A percentile compares a stretch with the other conserved stretches of the same genome.
phyloP scores from a whole-genome alignment of 35 echinoderm and acorn worm species.

The Lytechinus pictus region DNA sequence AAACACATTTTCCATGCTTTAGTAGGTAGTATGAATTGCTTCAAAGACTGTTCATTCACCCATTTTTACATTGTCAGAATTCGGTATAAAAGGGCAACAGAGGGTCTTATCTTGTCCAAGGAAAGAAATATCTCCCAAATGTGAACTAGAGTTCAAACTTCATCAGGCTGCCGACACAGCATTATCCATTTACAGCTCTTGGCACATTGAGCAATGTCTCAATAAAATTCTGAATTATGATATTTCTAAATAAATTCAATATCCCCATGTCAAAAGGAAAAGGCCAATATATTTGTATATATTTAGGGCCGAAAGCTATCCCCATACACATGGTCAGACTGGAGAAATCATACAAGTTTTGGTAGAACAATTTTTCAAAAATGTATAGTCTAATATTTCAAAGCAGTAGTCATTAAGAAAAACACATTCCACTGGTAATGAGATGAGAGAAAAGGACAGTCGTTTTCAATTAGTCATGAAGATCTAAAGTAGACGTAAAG shows the following conservation, averaged over 20 bases:
- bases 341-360: too few relatives aligned
- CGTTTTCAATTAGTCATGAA: too few relatives aligned
- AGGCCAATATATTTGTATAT: background rate
- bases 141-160: background rate
- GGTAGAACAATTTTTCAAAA: too few relatives aligned
- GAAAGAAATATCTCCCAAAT: conserved; percentile 5
- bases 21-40: background rate
- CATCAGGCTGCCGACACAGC: background rate
- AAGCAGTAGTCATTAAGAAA: too few relatives aligned
- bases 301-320: too few relatives aligned
- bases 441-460: too few relatives aligned
- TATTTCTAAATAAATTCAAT: background rate
- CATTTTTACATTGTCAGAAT: background rate
- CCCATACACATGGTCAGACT: too few relatives aligned
- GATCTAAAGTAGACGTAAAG: too few relatives aligned
- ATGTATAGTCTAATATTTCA: too few relatives aligned
- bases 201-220: background rate
- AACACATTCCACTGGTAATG: too few relatives aligned
- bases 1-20: background rate
- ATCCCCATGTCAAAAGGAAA: background rate
- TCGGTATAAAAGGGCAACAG: background rate
- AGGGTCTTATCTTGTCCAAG: background rate
- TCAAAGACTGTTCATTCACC: background rate
- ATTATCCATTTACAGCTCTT: background rate
- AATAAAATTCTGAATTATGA: background rate